Conservation (phyloP, 2,797 vertebrate genomes). For the Yasuhikotakia modesta region DNA sequence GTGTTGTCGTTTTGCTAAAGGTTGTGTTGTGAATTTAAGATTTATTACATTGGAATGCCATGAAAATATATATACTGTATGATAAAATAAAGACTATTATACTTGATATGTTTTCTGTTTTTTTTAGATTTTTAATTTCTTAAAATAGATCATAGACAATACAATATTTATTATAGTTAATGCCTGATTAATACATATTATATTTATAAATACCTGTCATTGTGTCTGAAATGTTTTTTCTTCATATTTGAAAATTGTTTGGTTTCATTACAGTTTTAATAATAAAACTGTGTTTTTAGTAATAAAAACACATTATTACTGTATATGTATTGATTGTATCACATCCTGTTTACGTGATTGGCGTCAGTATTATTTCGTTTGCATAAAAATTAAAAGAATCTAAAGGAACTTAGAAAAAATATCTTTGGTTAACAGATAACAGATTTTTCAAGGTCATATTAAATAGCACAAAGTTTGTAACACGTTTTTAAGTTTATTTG, state of each 20-base stretch:
- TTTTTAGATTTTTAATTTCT: background rate
- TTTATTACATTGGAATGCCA: conserved; percentile 40
- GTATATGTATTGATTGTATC: background rate
- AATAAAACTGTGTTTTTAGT: no score
- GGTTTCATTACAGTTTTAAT: conserved; percentile 60
- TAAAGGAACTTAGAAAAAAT: no score
- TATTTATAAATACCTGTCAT: no score
- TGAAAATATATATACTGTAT: conserved; percentile 15
- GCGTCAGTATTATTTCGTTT: background rate
- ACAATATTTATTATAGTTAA: no score
- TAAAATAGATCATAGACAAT: no score
- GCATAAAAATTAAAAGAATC: no score
- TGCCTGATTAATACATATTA: no score
- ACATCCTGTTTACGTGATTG: background rate
- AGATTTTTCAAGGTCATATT: no score
- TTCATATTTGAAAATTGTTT: background rate
- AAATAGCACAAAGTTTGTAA: background rate
- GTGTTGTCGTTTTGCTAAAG: conserved; percentile 19
- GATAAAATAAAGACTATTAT: conserved; percentile 53
- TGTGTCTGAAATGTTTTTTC: background rate
- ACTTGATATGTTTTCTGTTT: background rate
- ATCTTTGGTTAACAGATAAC: no score
- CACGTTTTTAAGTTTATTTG: background rate
- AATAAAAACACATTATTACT: background rate
- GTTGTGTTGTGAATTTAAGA: conserved; percentile 47